Base-by-base conservation (phyloP, 2,888 invertebrate species). In the Chironomus riparius region DNA sequence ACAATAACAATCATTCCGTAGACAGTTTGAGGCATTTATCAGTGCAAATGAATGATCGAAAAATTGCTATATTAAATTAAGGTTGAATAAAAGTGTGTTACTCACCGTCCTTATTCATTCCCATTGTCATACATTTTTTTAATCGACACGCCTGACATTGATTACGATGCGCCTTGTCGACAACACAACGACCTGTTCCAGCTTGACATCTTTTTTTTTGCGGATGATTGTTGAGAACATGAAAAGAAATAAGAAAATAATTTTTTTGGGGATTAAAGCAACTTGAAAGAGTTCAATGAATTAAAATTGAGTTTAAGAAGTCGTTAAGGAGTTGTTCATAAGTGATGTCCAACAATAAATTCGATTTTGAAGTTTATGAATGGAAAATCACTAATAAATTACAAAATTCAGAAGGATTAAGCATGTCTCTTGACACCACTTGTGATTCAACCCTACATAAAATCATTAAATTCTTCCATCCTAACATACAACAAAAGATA, bases 71-170 rank as follows among this genome's bases (percentile, higher is more conserved):
- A 38, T 38, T 10, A 38, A 38, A 38, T 38, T 38, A 38, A 38
- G 38, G 38, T 50, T 65, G 65, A 65, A 18, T 10, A 12, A 62
- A 47, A 62, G 38, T 38, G 38, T 38, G 38, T 22, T 70, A 87
- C 94, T 91, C 86, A 98, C 98, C 98, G 86, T 99, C 98, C 87
- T 98, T 99, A 86, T 99, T 99, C 99, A 99, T 99, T 78, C 98
- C 99, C 95, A 97, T 97, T 78, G 93, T 90, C 79, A 99, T 89
- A 84, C 99, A 99, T 86, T 99, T 99, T 87, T 97, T 98, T 79
- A 99, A 88, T 68, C 99, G 88, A 84, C 99, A 99, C 0, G 98
- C 98, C 83, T 99, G 98, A 83, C 99, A 99, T 83, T 99, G 99
- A 85, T 99, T 99, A 78, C 99, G 87, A 84, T 99, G 98, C 0